Evolutionary conservation across 2,797 vertebrate species (phyloP).

Genomic region (Hydrocynus forskahlii): DNA sequence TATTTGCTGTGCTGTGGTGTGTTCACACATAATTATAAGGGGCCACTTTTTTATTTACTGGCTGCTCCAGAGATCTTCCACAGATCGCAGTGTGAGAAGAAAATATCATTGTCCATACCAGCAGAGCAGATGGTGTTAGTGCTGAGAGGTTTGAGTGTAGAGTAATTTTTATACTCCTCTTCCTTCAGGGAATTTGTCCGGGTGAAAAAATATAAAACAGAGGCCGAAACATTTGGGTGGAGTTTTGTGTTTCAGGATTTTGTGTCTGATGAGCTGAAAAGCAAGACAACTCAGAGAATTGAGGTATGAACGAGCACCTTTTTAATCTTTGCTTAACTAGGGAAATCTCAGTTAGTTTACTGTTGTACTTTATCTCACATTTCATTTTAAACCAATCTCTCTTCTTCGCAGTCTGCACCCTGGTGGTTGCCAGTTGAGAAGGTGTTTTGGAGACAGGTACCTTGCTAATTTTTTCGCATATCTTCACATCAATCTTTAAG

Average conservation of each 20-base stretch:
- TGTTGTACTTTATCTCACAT: neutral
- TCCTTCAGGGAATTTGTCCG: conserved; percentile 88
- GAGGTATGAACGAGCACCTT: conserved; percentile 74
- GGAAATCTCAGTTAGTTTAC: neutral
- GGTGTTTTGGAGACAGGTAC: conserved; percentile 95
- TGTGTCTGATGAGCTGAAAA: conserved; percentile 86
- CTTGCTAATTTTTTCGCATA: conserved; percentile 23
- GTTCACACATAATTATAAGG: no score
- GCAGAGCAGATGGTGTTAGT: neutral
- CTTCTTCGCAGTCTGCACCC: conserved; percentile 83
- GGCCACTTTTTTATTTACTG: no score
- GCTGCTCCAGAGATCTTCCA: no score
- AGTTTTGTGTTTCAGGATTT: conserved; percentile 98
- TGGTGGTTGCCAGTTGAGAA: conserved; percentile 94
- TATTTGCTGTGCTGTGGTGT: no score
- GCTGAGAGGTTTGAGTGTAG: neutral
- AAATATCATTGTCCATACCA: neutral
- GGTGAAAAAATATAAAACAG: conserved; percentile 88
- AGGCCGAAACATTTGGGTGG: conserved; percentile 93
- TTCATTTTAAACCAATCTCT: neutral
- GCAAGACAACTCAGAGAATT: conserved; percentile 86
- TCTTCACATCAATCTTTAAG: neutral
- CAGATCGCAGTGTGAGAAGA: no score
- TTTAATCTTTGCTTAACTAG: neutral
- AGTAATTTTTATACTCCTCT: neutral